Percentiles rank a stretch among this genome's conserved stretches.
Conservation (phyloP, 2,888 invertebrate genomes). For the Crossocerus cetratus region DNA sequence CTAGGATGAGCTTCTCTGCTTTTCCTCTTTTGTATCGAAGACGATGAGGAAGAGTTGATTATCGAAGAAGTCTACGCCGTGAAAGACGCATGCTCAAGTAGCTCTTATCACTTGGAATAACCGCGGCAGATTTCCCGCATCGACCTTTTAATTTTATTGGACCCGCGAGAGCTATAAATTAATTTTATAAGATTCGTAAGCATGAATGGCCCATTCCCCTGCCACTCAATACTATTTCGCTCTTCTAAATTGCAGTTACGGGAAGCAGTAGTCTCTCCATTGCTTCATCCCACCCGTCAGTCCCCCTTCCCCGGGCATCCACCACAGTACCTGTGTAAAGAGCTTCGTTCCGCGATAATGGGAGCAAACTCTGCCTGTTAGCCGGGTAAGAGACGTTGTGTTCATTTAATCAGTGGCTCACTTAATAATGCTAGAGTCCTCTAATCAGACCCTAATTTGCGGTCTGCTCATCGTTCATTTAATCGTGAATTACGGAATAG, state of each 20-base stretch:
- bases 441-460: too few species aligned
- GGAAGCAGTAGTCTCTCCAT: constrained; percentile 23
- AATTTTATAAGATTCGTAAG: constrained; percentile 65
- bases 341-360: constrained; percentile 5
- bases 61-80: neutral
- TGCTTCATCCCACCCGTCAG: constrained; percentile 9
- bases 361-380: neutral
- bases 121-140: neutral
- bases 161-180: constrained; percentile 66
- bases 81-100: neutral
- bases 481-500: too few species aligned
- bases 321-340: neutral
- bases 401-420: neutral
- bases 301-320: neutral
- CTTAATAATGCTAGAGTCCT: too few species aligned
- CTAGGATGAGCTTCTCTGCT: neutral
- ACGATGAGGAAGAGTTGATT: neutral
- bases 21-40: constrained; percentile 19
- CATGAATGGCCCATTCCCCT: constrained; percentile 59
- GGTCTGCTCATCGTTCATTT: too few species aligned
- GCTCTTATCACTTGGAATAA: neutral
- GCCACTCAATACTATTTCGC: constrained; percentile 62
- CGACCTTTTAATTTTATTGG: constrained; percentile 58
- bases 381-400: neutral
- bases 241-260: constrained; percentile 62